These are phyloP conservation scores for Melanotaenia duboulayi DNA, from an alignment of 2,113 vertebrate genomes.

Conservation along the genomic window DNA sequence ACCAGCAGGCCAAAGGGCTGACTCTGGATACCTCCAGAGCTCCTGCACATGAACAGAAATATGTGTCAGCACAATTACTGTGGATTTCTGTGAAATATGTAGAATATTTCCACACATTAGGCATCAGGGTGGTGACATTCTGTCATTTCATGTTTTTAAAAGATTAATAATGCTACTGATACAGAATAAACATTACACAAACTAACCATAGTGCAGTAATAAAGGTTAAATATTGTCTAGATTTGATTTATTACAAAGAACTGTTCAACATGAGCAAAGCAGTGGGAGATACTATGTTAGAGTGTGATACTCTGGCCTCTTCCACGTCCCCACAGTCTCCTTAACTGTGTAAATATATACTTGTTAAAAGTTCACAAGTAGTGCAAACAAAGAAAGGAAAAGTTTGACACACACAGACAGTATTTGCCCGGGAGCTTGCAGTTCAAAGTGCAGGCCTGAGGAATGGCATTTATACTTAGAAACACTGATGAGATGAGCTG, in stretches of 20 bases:
- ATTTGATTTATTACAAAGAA: not conserved
- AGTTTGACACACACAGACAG: not conserved
- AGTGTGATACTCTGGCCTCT: constrained; percentile 11
- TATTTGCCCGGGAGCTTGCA: not conserved
- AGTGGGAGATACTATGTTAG: not conserved
- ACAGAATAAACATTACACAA: not conserved
- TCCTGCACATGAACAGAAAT: constrained; percentile 81
- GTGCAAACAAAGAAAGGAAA: not conserved
- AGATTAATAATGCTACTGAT: not conserved
- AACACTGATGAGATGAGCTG: not conserved
- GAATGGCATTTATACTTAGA: not conserved
- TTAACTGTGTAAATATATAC: constrained; percentile 28
- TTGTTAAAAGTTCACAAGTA: constrained; percentile 7
- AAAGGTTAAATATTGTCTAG: not conserved
- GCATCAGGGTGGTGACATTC: not conserved
- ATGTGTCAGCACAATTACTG: not conserved
- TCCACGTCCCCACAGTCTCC: not conserved
- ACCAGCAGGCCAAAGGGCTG: constrained; percentile 96
- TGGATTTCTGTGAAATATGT: not conserved
- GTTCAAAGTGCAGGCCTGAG: constrained; percentile 38
- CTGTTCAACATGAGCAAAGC: not conserved
- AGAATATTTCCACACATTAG: not conserved
- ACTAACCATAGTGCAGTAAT: not conserved
- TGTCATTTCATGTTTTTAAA: not conserved
- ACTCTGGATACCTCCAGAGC: constrained; percentile 81